Conservation (phyloP, 2,888 invertebrate species). For the Pandemis heparana region DNA sequence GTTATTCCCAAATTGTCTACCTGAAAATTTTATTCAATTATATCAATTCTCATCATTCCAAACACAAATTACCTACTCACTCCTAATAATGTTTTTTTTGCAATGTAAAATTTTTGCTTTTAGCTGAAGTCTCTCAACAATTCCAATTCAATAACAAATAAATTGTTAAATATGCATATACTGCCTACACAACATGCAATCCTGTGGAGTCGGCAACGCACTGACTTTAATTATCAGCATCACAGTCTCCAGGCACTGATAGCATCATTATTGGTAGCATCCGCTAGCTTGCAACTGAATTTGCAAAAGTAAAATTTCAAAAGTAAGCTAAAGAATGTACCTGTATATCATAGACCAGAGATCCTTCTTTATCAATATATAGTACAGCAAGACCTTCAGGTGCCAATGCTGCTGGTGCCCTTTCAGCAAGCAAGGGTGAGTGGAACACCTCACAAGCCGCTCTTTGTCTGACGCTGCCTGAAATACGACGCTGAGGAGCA, state of each 20-base stretch:
- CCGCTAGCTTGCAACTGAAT: too few species aligned
- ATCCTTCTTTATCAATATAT: constrained; percentile 91
- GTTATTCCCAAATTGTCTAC: constrained; percentile 87
- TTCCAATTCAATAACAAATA: too few species aligned
- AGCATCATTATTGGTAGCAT: too few species aligned
- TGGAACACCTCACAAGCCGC: constrained; percentile 93
- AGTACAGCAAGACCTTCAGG: constrained; percentile 91
- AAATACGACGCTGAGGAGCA: constrained; percentile 88
- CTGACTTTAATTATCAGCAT: too few species aligned
- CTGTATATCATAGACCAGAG: constrained; percentile 91
- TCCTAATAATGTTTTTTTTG: too few species aligned
- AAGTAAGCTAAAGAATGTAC: constrained; percentile 55
- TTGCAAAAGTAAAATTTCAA: background rate
- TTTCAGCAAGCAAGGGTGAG: constrained; percentile 87
- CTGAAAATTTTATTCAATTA: constrained; percentile 57
- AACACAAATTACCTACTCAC: too few species aligned
- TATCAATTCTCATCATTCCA: background rate
- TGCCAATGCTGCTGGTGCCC: constrained; percentile 72
- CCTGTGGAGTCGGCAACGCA: too few species aligned
- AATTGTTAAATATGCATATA: too few species aligned
- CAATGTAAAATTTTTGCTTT: too few species aligned
- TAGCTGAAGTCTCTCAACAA: too few species aligned
- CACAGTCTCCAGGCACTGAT: too few species aligned
- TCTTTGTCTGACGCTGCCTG: constrained; percentile 90
- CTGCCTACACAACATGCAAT: too few species aligned